phyloP scores from a whole-genome alignment of 1,140 invertebrate genomes.

The Diprion similis region DNA sequence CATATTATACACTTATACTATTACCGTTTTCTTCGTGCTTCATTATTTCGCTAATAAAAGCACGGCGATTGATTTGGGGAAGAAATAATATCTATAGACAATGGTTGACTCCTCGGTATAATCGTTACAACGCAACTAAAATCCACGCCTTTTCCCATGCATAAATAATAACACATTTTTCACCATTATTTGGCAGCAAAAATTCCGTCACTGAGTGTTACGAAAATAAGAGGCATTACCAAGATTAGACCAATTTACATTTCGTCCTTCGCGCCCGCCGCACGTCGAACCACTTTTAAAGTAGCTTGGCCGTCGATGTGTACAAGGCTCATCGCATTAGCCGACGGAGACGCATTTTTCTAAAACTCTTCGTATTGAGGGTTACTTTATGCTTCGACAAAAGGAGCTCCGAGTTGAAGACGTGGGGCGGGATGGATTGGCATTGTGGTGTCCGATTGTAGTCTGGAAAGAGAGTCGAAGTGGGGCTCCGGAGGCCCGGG shows the following conservation, averaged over 20 bases:
- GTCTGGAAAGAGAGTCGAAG: not conserved
- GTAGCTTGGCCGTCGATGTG: not conserved
- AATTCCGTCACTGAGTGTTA: too few relatives aligned
- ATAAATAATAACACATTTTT: too few relatives aligned
- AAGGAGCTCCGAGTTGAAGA: not conserved
- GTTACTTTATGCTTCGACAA: not conserved
- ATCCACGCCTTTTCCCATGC: too few relatives aligned
- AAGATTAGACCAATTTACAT: not conserved
- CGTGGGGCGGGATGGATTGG: not conserved
- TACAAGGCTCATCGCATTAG: not conserved
- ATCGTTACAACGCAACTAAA: too few relatives aligned
- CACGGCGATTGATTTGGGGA: not conserved
- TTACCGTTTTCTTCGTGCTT: not conserved
- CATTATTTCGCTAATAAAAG: not conserved
- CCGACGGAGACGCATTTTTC: not conserved
- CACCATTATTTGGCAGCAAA: too few relatives aligned
- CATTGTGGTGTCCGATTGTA: conserved; percentile 7
- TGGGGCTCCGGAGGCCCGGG: not conserved
- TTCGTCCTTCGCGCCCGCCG: not conserved
- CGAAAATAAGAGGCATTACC: not conserved
- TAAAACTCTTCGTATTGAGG: not conserved
- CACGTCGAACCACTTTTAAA: not conserved
- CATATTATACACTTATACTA: not conserved
- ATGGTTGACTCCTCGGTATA: too few relatives aligned
- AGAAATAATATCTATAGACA: not conserved